Evolutionary conservation across 2,113 vertebrate genomes (phyloP).

Genomic region (Oncorhynchus keta): DNA sequence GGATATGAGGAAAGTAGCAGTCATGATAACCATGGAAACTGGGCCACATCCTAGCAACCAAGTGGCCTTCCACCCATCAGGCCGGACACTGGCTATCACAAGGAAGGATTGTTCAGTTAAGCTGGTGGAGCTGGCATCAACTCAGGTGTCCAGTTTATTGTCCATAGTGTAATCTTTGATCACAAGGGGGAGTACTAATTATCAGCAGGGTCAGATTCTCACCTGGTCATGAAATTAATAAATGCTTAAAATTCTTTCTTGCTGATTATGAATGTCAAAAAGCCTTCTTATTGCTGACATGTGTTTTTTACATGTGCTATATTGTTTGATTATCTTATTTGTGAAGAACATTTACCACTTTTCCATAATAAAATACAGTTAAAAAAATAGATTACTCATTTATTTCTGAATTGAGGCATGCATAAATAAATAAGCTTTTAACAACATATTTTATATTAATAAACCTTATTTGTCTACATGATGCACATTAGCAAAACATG

Average conservation of each 20-base stretch:
- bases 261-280: not conserved
- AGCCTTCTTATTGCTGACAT: not conserved
- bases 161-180: conserved; percentile 61
- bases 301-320: not conserved
- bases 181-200: conserved; percentile 54
- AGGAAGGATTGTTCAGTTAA: conserved; percentile 72
- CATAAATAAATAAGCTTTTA: too few species aligned
- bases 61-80: conserved; percentile 74
- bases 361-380: not conserved
- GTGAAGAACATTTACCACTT: not conserved
- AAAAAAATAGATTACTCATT: too few species aligned
- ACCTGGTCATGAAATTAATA: conserved; percentile 57
- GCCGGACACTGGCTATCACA: conserved; percentile 73
- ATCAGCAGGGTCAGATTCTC: conserved; percentile 63
- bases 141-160: conserved; percentile 65
- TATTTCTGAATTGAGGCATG: too few species aligned
- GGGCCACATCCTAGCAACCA: conserved; percentile 79
- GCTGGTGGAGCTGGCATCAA: conserved; percentile 67
- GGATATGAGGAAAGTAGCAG: conserved; percentile 72
- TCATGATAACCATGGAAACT: conserved; percentile 64
- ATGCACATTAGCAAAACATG: too few species aligned
- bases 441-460: too few species aligned
- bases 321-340: too few species aligned
- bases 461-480: too few species aligned
- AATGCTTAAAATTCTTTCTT: not conserved